Evolutionary conservation across 2,888 invertebrate species (phyloP).

Genomic region (Dinocampus coccinellae): DNA sequence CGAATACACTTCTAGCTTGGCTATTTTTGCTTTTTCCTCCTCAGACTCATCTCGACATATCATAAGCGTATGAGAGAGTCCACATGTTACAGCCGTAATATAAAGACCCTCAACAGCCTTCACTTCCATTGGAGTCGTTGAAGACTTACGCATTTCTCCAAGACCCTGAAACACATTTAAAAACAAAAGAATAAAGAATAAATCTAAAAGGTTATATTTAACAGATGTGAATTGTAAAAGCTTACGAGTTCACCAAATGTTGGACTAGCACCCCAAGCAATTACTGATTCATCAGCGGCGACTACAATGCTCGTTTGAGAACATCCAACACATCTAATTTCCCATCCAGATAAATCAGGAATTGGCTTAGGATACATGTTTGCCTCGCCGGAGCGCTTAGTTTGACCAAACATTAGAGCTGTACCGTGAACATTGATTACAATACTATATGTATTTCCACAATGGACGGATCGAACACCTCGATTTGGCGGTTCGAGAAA

Average conservation of each 20-base stretch:
- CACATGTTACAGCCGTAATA: conserved; percentile 85
- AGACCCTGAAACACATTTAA: conserved; percentile 76
- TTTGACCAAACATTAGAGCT: conserved; percentile 84
- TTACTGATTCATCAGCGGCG: conserved; percentile 90
- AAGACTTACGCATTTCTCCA: conserved; percentile 90
- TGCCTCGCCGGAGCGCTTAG: conserved; percentile 93
- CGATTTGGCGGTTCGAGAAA: conserved; percentile 89
- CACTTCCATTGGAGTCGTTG: conserved; percentile 90
- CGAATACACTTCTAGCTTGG: conserved; percentile 73
- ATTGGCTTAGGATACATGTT: conserved; percentile 97
- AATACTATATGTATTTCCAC: conserved; percentile 89
- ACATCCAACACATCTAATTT: conserved; percentile 86
- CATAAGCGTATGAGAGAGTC: conserved; percentile 86
- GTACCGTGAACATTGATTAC: conserved; percentile 78
- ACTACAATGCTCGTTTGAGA: conserved; percentile 88
- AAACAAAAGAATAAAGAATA: neutral
- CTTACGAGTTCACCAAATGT: conserved; percentile 91
- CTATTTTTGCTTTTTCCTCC: conserved; percentile 75
- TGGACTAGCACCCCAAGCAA: conserved; percentile 95
- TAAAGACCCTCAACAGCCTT: conserved; percentile 81
- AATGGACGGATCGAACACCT: conserved; percentile 84
- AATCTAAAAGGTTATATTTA: neutral
- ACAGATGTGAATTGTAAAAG: conserved; percentile 30
- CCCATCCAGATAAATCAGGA: conserved; percentile 94
- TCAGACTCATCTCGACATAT: conserved; percentile 76